Base-by-base conservation (phyloP, 2,113 vertebrate genomes). In the Marmota monax region DNA sequence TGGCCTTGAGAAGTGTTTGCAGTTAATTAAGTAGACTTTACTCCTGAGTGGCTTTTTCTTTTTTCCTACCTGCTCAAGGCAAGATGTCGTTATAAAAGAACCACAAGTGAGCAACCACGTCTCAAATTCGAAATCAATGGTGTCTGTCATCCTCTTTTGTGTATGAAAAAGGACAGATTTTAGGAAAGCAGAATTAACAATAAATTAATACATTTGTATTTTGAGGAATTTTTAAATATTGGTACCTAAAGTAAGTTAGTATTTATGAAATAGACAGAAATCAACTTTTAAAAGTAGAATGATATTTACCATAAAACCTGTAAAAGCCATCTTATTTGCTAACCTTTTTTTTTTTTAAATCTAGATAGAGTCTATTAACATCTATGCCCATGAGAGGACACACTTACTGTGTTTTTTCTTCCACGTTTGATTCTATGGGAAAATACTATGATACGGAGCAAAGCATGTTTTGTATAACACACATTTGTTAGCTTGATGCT, bases 1-100 rank as follows among this genome's bases (percentile, higher is more conserved):
- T 89, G 93, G 92, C 86, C 90, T 84, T 90, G 86, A 97, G 96
- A 95, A 84, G 53, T 73, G 48, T 87, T 95, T 93, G 14, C 70
- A 94, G 86, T 96, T 96, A 95, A 97, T 96, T 97, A 97, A 94
- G 58, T 69, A 56, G n/a, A 45, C 39, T 89, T 93, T 14, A 23
- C 58, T 87, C 90, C 51, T 65, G 42, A 32, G 79, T 63, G 39
- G 4, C 70, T 86, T 56, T 34, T 74, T 53, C 11, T 51, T 51
- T 51, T 51, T 51, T 51, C 17, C 9, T 92, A 84, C 63, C 83
- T 93, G 70, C 79, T 96, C 70, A 92, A 88, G 74, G 82, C 74
- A 86, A 95, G 83, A 96, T 93, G 76, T 39, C 67, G n/a, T 80
- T 91, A 53, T 16, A 12, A 91, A 91, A 84, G 22, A 82, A 3